phyloP scores from a whole-genome alignment of 2,888 invertebrate genomes.

The Frankliniella intonsa region DNA sequence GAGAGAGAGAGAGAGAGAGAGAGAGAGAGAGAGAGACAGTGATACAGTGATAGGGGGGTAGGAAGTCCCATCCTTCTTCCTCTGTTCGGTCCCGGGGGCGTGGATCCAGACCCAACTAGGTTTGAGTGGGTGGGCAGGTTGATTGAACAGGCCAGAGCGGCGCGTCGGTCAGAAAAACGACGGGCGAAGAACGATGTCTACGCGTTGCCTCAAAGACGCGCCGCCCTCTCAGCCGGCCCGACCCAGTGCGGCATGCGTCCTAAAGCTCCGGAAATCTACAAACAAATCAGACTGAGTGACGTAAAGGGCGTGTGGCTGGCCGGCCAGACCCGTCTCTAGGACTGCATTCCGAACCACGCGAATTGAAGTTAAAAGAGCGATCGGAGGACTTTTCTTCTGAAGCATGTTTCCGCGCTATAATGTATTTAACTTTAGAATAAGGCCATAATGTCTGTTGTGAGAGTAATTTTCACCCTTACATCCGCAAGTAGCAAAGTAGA shows the following conservation, averaged over 20 bases:
- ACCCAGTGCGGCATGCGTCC: not conserved
- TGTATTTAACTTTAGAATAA: too few relatives aligned
- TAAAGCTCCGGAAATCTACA: conserved; percentile 1
- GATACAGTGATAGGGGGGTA: not conserved
- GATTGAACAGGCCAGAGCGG: not conserved
- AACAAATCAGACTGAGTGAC: not conserved
- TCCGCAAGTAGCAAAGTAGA: too few relatives aligned
- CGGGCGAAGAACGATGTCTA: not conserved
- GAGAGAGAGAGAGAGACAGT: not conserved
- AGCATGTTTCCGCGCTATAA: too few relatives aligned
- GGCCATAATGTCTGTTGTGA: too few relatives aligned
- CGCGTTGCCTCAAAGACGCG: not conserved
- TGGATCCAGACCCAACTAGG: not conserved
- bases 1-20: not conserved
- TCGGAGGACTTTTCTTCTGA: too few relatives aligned
- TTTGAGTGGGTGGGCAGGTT: not conserved
- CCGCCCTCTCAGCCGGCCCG: not conserved
- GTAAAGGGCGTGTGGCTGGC: not conserved
- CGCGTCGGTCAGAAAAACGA: not conserved
- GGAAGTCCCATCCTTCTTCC: not conserved
- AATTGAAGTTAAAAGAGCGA: not conserved
- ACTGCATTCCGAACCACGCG: not conserved
- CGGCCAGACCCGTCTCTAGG: not conserved
- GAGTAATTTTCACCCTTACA: too few relatives aligned
- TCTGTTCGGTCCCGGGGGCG: not conserved